These are phyloP conservation scores for Scelioninae gen. 1 DNA, from an alignment of 2,888 invertebrate genomes.

Conservation along the genomic window DNA sequence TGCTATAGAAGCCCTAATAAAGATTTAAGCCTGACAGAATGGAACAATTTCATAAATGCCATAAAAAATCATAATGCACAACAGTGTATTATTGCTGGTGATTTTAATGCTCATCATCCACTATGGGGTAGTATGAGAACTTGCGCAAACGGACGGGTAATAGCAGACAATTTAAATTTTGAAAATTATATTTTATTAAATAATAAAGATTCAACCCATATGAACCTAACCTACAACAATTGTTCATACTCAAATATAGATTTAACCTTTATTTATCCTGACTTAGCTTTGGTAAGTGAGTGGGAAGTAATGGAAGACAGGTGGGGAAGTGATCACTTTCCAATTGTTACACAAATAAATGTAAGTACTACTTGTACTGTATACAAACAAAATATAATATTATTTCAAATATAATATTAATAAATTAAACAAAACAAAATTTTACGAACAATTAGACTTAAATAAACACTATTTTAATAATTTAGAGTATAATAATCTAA, in stretches of 20 bases:
- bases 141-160: conserved; percentile 14
- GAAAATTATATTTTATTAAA: conserved; percentile 24
- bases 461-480: neutral
- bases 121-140: conserved; percentile 12
- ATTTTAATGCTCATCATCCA: conserved; percentile 45
- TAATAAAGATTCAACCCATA: neutral
- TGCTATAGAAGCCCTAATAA: conserved; percentile 18
- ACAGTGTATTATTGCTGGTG: conserved; percentile 9
- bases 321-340: conserved; percentile 22
- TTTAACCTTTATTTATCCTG: neutral
- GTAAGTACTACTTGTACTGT: neutral
- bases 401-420: neutral
- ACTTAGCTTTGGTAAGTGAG: neutral
- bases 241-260: neutral
- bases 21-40: neutral
- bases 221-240: neutral
- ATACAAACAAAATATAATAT: neutral
- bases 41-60: neutral
- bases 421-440: neutral
- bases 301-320: conserved; percentile 12
- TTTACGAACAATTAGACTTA: neutral
- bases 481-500: neutral
- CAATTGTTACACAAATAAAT: neutral
- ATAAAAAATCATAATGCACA: neutral
- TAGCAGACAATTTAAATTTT: conserved; percentile 17